Evolutionary conservation across 2,797 vertebrate genomes (phyloP).

Genomic region (Falco naumanni): DNA sequence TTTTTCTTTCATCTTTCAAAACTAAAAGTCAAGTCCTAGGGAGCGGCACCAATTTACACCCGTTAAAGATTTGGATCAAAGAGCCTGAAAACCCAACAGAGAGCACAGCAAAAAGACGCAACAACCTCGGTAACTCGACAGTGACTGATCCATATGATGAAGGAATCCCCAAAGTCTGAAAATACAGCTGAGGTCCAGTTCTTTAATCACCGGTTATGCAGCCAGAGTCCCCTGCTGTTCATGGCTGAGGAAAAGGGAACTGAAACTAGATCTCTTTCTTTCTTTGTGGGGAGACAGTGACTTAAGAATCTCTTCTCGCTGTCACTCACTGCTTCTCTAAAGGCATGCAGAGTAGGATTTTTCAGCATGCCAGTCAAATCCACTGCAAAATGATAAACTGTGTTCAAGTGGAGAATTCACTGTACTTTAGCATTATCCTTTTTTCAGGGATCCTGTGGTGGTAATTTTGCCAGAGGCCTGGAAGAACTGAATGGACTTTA

Average conservation of each 20-base stretch:
- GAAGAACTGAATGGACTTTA: background rate
- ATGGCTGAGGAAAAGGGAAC: background rate
- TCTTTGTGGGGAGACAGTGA: background rate
- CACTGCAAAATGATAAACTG: background rate
- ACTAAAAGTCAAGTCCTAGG: background rate
- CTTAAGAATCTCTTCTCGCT: background rate
- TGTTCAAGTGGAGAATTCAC: background rate
- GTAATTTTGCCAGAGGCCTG: background rate
- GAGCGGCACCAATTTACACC: background rate
- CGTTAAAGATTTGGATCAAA: background rate
- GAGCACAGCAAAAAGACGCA: background rate
- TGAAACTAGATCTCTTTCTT: background rate
- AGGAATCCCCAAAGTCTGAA: background rate
- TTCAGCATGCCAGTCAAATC: background rate
- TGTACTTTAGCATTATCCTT: background rate
- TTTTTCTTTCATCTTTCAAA: slow-evolving; percentile 14
- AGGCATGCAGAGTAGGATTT: background rate
- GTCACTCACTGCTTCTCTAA: background rate
- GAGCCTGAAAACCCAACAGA: background rate
- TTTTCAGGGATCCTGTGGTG: background rate
- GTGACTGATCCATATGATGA: background rate
- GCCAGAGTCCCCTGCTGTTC: background rate
- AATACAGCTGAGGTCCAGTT: background rate
- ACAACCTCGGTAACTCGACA: background rate
- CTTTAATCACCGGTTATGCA: background rate